Evolutionary conservation across 2,888 invertebrate genomes (phyloP), one percentile per base, ranked within the genome.

Genomic region (Ecdyonurus torrentis): DNA sequence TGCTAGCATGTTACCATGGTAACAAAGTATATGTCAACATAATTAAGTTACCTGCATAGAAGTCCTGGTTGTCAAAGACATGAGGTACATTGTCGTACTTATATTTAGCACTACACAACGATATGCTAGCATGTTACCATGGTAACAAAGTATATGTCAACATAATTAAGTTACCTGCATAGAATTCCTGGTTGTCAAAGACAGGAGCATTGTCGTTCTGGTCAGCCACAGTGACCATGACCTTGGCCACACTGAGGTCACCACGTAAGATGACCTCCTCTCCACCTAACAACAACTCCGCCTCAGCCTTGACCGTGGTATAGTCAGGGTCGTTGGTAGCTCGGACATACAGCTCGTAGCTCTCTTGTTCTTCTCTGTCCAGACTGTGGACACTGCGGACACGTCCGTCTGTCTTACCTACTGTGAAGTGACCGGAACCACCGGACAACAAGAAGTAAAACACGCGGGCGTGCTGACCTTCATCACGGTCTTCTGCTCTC

Each of bases 201-300:
- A 79, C 77, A 0, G 94, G 94, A 2, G 85, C 81, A 72, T 91
- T 91, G 70, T 94, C 94, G 69, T 93, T 93, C 61, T 88, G 83
- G 71, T 93, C 93, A 23, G 86, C 77, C 2, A 95, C 82, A 1
- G 78, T 81, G 52, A 94, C 79, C 62, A 78, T 81, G 1, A 91
- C 86, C 62, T 82, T 81, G 0, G 87, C 85, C 20, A 90, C 80
- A 59, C 87, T 85, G 59, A 81, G 82, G 67, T 90, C 87, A 55
- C 78, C 77, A 63, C 61, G 23, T n/a, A 24, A 1, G 15, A 52
- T n/a, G n/a, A 18, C 25, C n/a, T 52, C 23, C 15, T 37, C 37
- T 52, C 25, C 50, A 2, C 19, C 23, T 7, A 52, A 2, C 50
- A 52, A 2, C 25, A 23, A 1, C 2, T 58, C 20, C 50, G 19